Evolutionary conservation across 2,113 vertebrate species (phyloP), one percentile per base, ranked within the genome.

Genomic region (Mus pahari): DNA sequence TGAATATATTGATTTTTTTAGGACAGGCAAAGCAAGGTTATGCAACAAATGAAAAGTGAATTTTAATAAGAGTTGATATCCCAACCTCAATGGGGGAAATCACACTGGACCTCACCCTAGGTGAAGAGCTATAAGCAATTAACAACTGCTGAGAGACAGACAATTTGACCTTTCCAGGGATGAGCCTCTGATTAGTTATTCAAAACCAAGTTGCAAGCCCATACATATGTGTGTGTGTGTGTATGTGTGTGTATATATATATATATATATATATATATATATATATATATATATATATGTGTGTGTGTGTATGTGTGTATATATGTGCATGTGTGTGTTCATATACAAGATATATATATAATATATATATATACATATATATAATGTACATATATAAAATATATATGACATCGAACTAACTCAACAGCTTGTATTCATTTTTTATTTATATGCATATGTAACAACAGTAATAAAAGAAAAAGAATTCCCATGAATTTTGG

Each of bases 1-100:
- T 58, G n/a, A 33, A 50, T 66, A 75, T 55, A 81, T 73, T 90
- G 70, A 86, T 88, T 87, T 88, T 87, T 94, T 79, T 90, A 83
- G 89, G 70, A 92, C 16, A 79, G 48, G 28, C 14, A 90, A 86
- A 88, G 6, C 77, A 94, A 92, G 1, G 39, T 87, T 73, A 86
- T 10, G 45, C 50, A 86, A 82, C 36, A 94, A 96, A 92, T 87
- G 79, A 91, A n/a, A n/a, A 50, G 28, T 10, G 58, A 83, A 62
- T 83, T 83, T 16, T 6, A 62, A 42, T 19, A 39, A 62, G n/a
- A 24, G 39, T 74, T 74, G 73, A 24, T 42, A 74, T 19, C 6
- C 81, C 39, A 42, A 62, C 7, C 42, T 31, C 2, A n/a, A 42
- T 19, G n/a, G 81, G 81, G 55, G 10, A 42, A 39, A 19, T 9